These are phyloP conservation scores for Sinohyriopsis cumingii DNA, from an alignment of 2,888 invertebrate genomes.

Conservation along the genomic window DNA sequence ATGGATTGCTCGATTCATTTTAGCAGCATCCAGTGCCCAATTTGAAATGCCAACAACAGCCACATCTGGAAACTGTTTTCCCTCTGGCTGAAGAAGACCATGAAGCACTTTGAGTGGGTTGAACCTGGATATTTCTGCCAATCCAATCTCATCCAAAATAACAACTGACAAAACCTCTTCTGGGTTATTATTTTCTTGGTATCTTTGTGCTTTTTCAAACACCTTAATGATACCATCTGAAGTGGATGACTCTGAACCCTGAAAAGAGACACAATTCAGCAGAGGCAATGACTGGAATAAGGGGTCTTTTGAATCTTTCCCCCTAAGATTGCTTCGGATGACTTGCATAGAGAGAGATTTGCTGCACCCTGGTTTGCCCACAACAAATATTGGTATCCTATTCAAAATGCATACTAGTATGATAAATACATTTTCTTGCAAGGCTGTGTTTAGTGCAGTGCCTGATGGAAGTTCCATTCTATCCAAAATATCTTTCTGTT, in stretches of 20 bases:
- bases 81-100: conserved; percentile 48
- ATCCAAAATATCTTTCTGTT: conserved; percentile 43
- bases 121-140: conserved; percentile 55
- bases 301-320: conserved; percentile 45
- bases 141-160: conserved; percentile 58
- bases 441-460: conserved; percentile 48
- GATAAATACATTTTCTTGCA: conserved; percentile 55
- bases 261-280: conserved; percentile 49
- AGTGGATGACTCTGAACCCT: conserved; percentile 56
- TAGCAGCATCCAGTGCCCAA: conserved; percentile 60
- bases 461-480: conserved; percentile 47
- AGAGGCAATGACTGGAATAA: conserved; percentile 44
- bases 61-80: conserved; percentile 38
- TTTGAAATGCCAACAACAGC: conserved; percentile 58
- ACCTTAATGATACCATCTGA: conserved; percentile 57
- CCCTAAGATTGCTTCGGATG: conserved; percentile 48
- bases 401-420: conserved; percentile 50
- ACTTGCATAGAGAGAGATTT: conserved; percentile 54
- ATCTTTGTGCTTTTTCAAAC: conserved; percentile 51
- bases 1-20: conserved; percentile 62
- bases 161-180: conserved; percentile 51
- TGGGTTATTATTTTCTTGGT: conserved; percentile 32
- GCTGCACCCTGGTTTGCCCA: conserved; percentile 57
- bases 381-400: conserved; percentile 50
- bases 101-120: conserved; percentile 60